A percentile compares a stretch with the other conserved stretches of the same genome.
Evolutionary conservation across 2,888 invertebrate species (phyloP).

Genomic region (Polydrusus cervinus): DNA sequence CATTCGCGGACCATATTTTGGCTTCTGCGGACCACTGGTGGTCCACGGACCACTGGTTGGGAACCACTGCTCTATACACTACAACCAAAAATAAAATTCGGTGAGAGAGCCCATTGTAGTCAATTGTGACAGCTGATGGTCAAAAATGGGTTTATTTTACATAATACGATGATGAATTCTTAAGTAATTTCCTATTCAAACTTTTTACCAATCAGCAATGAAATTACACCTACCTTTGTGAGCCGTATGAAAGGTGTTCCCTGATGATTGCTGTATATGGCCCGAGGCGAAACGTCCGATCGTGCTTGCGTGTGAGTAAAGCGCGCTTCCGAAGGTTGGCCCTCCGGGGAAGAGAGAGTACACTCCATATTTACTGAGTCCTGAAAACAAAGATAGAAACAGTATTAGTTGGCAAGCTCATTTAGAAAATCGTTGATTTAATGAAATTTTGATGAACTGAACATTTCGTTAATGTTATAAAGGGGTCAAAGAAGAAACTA

Average conservation of each 20-base stretch:
- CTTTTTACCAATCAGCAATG: too few relatives aligned
- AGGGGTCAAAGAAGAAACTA: too few relatives aligned
- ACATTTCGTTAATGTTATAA: neutral
- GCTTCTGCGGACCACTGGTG: too few relatives aligned
- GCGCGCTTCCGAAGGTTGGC: conserved; percentile 70
- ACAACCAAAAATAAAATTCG: too few relatives aligned
- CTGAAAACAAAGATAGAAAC: conserved; percentile 67
- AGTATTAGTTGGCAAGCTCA: conserved; percentile 1
- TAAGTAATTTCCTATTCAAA: too few relatives aligned
- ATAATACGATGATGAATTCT: too few relatives aligned
- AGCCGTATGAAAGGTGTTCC: conserved; percentile 69
- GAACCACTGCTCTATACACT: too few relatives aligned
- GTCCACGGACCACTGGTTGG: too few relatives aligned
- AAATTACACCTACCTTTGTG: conserved; percentile 69
- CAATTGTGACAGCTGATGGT: too few relatives aligned
- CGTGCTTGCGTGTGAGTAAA: conserved; percentile 70
- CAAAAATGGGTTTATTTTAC: too few relatives aligned
- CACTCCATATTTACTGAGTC: conserved; percentile 80
- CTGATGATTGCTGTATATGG: conserved; percentile 67
- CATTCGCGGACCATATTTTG: too few relatives aligned
- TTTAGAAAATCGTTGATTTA: neutral
- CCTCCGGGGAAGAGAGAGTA: conserved; percentile 80
- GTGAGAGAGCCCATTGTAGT: too few relatives aligned
- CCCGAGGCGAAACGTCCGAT: conserved; percentile 69
- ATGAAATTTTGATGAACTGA: neutral